phyloP scores from a whole-genome alignment of 1,140 invertebrate species.

The Hestina assimilis region DNA sequence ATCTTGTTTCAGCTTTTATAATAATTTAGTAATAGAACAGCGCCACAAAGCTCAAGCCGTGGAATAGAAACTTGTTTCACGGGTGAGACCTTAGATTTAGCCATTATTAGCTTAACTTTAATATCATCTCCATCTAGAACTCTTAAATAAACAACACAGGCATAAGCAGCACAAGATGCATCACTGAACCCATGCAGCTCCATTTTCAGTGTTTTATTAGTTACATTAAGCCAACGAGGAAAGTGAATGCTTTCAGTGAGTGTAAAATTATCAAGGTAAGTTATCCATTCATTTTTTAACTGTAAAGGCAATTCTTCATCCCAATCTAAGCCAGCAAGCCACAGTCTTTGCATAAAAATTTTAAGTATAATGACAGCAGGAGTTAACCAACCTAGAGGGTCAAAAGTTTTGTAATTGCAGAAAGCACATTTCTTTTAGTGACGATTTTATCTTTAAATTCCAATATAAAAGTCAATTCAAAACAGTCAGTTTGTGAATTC shows the following conservation, averaged over 20 bases:
- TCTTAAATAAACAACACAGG: too few species aligned
- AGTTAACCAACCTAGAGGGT: constrained; percentile 17
- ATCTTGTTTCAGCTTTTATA: constrained; percentile 20
- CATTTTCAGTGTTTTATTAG: constrained; percentile 1
- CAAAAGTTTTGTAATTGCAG: constrained; percentile 9
- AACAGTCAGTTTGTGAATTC: constrained; percentile 9
- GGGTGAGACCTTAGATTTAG: too few species aligned
- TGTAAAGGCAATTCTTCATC: constrained; percentile 1
- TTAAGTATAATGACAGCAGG: constrained; percentile 10
- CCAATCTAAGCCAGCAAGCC: constrained; percentile 1
- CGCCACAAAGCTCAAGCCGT: constrained; percentile 6
- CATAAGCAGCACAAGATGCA: too few species aligned
- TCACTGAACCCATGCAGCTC: too few species aligned
- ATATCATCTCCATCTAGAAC: too few species aligned
- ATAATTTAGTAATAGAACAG: constrained; percentile 33
- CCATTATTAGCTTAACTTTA: too few species aligned
- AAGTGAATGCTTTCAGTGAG: neutral
- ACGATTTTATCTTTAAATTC: neutral
- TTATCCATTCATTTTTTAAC: neutral
- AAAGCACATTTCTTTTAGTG: constrained; percentile 19
- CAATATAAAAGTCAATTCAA: constrained; percentile 11
- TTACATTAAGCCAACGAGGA: constrained; percentile 12
- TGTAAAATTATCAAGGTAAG: neutral
- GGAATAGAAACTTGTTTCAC: too few species aligned
- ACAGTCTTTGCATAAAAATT: constrained; percentile 13